Evolutionary conservation across 2,113 vertebrate species (phyloP).

Genomic region (Antechinus stuartii): DNA sequence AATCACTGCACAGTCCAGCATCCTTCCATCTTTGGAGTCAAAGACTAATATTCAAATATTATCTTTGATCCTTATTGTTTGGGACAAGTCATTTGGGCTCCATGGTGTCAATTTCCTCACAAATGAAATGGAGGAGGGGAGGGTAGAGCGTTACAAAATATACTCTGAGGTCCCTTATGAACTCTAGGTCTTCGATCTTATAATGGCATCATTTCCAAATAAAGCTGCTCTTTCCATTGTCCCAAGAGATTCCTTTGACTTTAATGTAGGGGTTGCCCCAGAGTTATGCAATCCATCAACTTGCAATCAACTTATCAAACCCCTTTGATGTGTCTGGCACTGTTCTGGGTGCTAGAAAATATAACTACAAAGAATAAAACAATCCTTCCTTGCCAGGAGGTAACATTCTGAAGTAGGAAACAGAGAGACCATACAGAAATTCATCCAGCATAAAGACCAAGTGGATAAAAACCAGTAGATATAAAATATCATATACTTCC

Average conservation of each 20-base stretch:
- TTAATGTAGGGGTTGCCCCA: not conserved
- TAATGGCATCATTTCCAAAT: not conserved
- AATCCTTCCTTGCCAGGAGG: not conserved
- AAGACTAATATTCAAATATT: not conserved
- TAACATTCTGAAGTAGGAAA: not conserved
- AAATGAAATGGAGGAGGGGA: not conserved
- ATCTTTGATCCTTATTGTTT: not conserved
- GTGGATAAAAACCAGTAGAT: not conserved
- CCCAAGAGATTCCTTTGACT: not conserved
- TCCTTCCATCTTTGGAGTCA: not conserved
- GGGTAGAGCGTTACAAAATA: not conserved
- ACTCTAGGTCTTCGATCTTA: not conserved
- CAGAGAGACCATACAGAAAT: not conserved
- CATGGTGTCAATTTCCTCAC: not conserved
- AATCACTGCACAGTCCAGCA: not conserved
- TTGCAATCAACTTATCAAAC: not conserved
- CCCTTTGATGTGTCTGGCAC: not conserved
- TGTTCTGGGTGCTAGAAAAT: not conserved
- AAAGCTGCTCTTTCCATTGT: not conserved
- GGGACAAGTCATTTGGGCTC: not conserved
- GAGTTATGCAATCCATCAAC: not conserved
- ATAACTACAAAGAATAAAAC: not conserved
- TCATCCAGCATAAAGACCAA: not conserved
- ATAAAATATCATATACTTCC: not conserved
- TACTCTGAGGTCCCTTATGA: not conserved